Evolutionary conservation across 2,888 invertebrate species (phyloP), one percentile per base, ranked within the genome.

Genomic region (Ferrisia virgata): DNA sequence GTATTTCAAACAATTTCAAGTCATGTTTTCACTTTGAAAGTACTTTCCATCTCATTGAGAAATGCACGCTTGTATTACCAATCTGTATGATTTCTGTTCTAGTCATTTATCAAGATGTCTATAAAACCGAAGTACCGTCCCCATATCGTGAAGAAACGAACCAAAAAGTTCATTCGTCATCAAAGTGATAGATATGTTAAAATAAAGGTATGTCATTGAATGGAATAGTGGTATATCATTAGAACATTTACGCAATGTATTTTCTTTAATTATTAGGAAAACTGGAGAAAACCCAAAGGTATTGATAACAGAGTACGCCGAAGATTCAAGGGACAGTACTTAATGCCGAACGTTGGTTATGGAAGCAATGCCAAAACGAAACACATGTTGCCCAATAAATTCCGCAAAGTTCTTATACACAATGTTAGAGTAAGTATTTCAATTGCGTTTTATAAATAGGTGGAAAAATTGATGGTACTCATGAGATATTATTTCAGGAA

Each of bases 241-340:
- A 8, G 36, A 36, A 36, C 36, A 89, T 90, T 89, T 78, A 40
- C 25, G 11, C 69, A 15, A 28, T 69, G 3, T 39, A 33, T 13
- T 69, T 69, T 0, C 33, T 4, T 33, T 79, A 64, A 5, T 82
- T 2, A 15, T n/a, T 76, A 96, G 96, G 92, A 95, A 87, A 97
- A 96, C 93, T 99, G 99, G 99, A 94, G 99, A 89, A 99, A 98
- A 91, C 99, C 99, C 25, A 98, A 98, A 91, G 99, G 99, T 96
- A 99, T 99, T 90, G 99, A 99, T 91, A 99, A 99, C 93, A 93
- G 99, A 90, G 99, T 99, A 79, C 94, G 99, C 87, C 94, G 99
- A 89, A 93, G 98, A 87, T 99, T 99, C 92, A 99, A 99, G 94
- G 99, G 99, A 39, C 98, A 98, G 89, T 97, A 94, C 89, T 91